These are phyloP conservation scores for Ceratosolen fusciceps DNA, from an alignment of 1,140 invertebrate species.

Conservation along the genomic window DNA sequence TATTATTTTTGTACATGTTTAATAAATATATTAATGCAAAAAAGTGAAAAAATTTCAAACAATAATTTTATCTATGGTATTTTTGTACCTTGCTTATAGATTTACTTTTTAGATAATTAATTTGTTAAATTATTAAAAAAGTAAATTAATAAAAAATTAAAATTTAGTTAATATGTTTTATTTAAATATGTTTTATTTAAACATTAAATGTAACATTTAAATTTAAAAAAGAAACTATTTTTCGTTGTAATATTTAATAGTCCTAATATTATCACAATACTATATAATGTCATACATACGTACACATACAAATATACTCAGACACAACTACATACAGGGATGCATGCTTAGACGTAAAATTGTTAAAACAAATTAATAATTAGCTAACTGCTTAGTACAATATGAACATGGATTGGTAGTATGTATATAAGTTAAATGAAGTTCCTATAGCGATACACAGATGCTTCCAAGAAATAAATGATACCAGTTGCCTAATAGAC, in stretches of 20 bases:
- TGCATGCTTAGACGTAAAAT: background rate
- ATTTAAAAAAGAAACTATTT: background rate
- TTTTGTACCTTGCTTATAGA: background rate
- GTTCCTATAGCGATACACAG: background rate
- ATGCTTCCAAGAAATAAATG: conserved; percentile 3
- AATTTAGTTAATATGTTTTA: background rate
- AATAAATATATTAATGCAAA: too few relatives aligned
- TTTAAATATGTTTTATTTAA: conserved; percentile 6
- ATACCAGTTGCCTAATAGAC: background rate
- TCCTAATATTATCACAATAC: background rate
- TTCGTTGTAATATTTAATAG: background rate
- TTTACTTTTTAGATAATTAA: background rate
- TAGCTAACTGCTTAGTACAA: background rate
- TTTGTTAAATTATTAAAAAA: background rate
- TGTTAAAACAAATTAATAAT: background rate
- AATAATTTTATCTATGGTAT: background rate
- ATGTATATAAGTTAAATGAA: conserved; percentile 10
- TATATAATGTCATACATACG: background rate
- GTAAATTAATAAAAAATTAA: background rate
- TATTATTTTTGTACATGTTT: too few relatives aligned
- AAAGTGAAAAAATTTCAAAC: too few relatives aligned
- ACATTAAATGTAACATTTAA: background rate
- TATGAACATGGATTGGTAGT: background rate
- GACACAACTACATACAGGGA: background rate
- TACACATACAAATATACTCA: background rate